Evolutionary conservation across 2,888 invertebrate species (phyloP), one percentile per base, ranked within the genome.

Genomic region (Noctua janthina): DNA sequence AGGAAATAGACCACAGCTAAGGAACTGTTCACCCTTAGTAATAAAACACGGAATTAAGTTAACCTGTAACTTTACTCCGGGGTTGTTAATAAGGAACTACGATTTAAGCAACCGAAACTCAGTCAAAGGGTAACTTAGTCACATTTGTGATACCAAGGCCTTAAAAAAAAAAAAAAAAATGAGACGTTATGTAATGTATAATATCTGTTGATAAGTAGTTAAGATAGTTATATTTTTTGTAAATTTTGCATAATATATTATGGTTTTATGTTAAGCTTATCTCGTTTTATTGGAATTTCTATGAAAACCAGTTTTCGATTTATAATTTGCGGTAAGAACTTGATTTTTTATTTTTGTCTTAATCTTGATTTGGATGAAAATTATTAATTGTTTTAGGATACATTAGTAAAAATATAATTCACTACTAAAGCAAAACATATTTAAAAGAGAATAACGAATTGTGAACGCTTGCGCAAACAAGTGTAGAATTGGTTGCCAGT

Each of bases 171-270:
- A 20, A 23, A 81, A 81, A 81, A 88, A 82, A 78, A 72, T 49
- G 54, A 69, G 23, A 71, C 66, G 78, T 79, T 84, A 79, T 72
- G 29, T 74, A 72, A 82, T 64, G 69, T 78, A 51, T 69, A 72
- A 80, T 74, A 46, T 75, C 46, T 75, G 72, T 76, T 80, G 49
- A 76, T 70, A 86, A 69, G 69, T 76, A 75, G 35, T 74, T 82
- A 81, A 82, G 67, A 67, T 81, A 78, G 62, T 87, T 75, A 74
- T 75, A 82, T 70, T 76, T 76, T 82, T 78, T 86, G 72, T 84
- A 79, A 66, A 72, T 82, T 86, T 83, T 84, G 70, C 64, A 79
- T 87, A 89, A 83, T 87, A 90, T 84, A 90, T 84, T 67, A 74
- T 76, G 72, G 46, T 81, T 83, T 87, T 82, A 87, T 83, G 83